Percentiles rank a stretch among this genome's conserved stretches.
These are phyloP conservation scores for Eueremaeus valkanovi DNA, from an alignment of 2,888 invertebrate genomes.

Conservation along the genomic window DNA sequence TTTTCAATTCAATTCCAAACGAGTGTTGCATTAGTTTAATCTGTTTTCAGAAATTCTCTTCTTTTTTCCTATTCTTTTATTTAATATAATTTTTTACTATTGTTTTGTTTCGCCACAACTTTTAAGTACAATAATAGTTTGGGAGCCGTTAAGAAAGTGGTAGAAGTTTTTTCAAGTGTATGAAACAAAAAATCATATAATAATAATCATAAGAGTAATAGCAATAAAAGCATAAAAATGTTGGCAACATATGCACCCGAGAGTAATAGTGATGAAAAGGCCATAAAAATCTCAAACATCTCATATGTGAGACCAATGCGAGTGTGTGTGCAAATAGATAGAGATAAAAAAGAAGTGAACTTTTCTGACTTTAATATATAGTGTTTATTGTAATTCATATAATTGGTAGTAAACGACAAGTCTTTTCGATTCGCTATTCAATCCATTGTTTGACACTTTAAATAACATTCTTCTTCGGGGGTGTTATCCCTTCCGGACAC, in stretches of 20 bases:
- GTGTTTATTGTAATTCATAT: no score
- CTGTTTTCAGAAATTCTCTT: not conserved
- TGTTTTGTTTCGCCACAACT: not conserved
- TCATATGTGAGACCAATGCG: not conserved
- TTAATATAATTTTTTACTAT: not conserved
- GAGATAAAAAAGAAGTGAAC: not conserved
- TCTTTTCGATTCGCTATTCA: not conserved
- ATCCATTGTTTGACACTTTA: not conserved
- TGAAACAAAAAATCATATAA: constrained; percentile 29
- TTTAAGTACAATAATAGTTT: not conserved
- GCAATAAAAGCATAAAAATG: constrained; percentile 23
- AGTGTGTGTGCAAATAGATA: no score
- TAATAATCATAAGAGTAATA: constrained; percentile 18
- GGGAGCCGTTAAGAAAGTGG: not conserved
- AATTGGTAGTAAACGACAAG: not conserved
- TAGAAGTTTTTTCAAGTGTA: constrained; percentile 11
- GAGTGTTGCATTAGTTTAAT: no score
- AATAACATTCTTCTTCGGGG: not conserved
- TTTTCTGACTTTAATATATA: not conserved
- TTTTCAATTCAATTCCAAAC: no score
- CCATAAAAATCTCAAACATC: constrained; percentile 26
- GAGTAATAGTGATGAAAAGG: constrained; percentile 32
- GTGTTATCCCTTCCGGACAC: not conserved
- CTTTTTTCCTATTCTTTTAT: not conserved
- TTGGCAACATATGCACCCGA: constrained; percentile 24